Evolutionary conservation across 2,888 invertebrate genomes (phyloP), one percentile per base, ranked within the genome.

Genomic region (Papilio elwesi): DNA sequence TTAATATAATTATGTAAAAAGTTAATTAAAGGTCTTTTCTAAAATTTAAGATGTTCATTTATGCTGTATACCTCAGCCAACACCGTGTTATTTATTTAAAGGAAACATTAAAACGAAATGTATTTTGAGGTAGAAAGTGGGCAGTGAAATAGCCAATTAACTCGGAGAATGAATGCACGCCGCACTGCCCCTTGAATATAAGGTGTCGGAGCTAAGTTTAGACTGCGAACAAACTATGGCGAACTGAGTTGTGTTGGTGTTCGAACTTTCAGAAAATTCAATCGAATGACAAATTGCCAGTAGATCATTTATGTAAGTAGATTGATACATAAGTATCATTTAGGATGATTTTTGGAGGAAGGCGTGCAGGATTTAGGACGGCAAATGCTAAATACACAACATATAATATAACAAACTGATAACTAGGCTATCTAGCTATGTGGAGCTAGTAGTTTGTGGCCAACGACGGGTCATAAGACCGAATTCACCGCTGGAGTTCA

Each of bases 141-240:
- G 49, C 65, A 51, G 49, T 51, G 51, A 65, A 65, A 65, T 65
- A 65, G 65, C 51, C 48, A 65, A 65, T 65, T 65, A 65, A 65
- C 51, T 65, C 10, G 13, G 36, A 51, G 51, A 65, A 65, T 38
- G 51, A 51, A 49, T 65, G 65, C 59, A 65, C 65, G n/a, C 16
- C 51, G 51, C 36, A n/a, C 48, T n/a, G 51, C 51, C 64, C 36
- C 36, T 65, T 2, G 65, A 51, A 51, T 49, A 65, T 65, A 65
- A 49, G 51, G 65, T 49, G 65, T 7, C 26, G 16, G 49, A 65
- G 65, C 49, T 65, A 51, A 65, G 36, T 65, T 51, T 51, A 15
- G 13, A 13, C 64, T 51, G 51, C 8, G 9, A 65, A 65, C n/a
- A 16, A n/a, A 51, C 51, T 65, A 10, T 43, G 10, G 10, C n/a